phyloP scores from a whole-genome alignment of 2,888 invertebrate species.

The Apodemia zela region DNA sequence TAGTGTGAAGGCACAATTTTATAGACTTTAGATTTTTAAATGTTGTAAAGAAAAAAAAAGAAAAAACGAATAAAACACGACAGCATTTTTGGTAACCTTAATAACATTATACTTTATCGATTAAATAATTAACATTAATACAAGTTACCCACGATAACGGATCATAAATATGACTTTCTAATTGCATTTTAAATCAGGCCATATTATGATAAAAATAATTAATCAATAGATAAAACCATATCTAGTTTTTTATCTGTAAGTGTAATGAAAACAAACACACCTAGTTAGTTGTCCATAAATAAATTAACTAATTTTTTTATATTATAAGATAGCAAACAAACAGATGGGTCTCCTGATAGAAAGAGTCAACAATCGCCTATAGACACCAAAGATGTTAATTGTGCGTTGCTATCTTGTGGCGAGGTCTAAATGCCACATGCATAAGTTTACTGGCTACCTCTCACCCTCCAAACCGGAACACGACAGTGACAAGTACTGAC shows the following conservation, averaged over 20 bases:
- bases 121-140: background rate
- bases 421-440: too few species aligned
- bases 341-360: too few species aligned
- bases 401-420: too few species aligned
- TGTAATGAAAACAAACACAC: background rate
- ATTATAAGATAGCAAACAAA: too few species aligned
- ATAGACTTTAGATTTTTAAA: background rate
- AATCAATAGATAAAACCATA: background rate
- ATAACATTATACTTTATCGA: background rate
- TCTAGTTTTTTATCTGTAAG: background rate
- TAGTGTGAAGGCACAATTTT: background rate
- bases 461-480: too few species aligned
- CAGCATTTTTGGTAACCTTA: background rate
- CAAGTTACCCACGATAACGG: background rate
- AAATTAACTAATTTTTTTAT: too few species aligned
- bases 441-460: too few species aligned
- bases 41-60: background rate
- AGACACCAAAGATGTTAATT: too few species aligned
- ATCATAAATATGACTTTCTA: conserved; percentile 5
- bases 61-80: background rate
- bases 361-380: too few species aligned
- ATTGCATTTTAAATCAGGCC: conserved; percentile 1
- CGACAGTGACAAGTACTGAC: too few species aligned
- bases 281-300: background rate
- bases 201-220: background rate